Evolutionary conservation across 2,797 vertebrate species (phyloP).

Genomic region (Chaunax sp.): DNA sequence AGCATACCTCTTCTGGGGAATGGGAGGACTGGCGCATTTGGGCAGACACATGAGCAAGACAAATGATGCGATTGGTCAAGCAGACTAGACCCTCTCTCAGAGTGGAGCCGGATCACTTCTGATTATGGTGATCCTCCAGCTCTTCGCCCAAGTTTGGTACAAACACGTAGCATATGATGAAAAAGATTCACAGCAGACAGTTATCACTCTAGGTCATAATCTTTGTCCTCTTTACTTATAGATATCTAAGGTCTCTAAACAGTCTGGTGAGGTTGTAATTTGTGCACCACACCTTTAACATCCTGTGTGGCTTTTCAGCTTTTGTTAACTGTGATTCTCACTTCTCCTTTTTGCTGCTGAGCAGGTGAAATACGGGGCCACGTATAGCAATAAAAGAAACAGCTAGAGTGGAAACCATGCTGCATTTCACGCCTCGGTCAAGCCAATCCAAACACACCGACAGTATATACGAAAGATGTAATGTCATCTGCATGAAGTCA

Average conservation of each 20-base stretch:
- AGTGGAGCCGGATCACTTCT: constrained; percentile 58
- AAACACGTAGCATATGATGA: constrained; percentile 43
- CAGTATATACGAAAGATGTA: background rate
- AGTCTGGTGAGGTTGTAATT: constrained; percentile 47
- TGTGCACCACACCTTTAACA: constrained; percentile 45
- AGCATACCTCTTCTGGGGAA: constrained; percentile 77
- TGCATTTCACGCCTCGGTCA: constrained; percentile 48
- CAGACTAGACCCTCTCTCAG: constrained; percentile 53
- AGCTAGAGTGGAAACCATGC: constrained; percentile 28
- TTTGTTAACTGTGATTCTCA: constrained; percentile 22
- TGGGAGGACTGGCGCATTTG: constrained; percentile 67
- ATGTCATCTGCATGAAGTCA: constrained; percentile 6
- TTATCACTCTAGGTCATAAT: constrained; percentile 38
- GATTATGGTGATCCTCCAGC: constrained; percentile 67
- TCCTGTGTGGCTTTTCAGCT: constrained; percentile 41
- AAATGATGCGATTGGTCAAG: constrained; percentile 70
- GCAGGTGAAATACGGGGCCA: constrained; percentile 42
- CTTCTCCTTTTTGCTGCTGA: constrained; percentile 31
- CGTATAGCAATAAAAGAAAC: constrained; percentile 10
- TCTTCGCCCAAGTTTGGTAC: constrained; percentile 39
- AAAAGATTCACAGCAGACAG: constrained; percentile 20
- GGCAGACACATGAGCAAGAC: constrained; percentile 78
- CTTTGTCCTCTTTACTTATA: constrained; percentile 40
- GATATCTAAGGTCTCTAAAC: constrained; percentile 45
- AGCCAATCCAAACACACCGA: constrained; percentile 33